Conservation (phyloP, 2,888 invertebrate species). For the Stenodema calcarata region DNA sequence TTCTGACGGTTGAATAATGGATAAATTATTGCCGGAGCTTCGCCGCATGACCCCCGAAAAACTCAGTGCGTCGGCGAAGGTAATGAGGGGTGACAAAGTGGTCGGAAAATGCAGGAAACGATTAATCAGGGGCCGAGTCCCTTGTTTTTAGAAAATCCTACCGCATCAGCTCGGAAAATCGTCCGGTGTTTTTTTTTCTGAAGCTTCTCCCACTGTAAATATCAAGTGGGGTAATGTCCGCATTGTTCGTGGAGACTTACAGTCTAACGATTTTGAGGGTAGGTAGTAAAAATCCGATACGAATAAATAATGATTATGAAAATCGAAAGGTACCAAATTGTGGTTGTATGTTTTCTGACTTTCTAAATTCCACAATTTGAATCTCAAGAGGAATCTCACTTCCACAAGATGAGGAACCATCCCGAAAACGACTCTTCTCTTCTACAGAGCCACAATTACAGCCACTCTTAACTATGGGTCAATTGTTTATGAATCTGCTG, state of each 20-base stretch:
- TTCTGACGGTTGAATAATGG: neutral
- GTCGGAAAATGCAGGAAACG: conserved; percentile 19
- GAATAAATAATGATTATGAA: no score
- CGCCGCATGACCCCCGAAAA: conserved; percentile 1
- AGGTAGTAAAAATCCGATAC: no score
- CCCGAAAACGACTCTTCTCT: no score
- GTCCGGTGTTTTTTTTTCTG: neutral
- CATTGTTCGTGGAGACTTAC: neutral
- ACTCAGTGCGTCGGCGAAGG: neutral
- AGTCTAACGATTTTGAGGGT: no score
- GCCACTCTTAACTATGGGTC: no score
- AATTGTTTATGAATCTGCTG: no score
- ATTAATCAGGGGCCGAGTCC: neutral
- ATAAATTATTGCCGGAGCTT: conserved; percentile 6
- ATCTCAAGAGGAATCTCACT: no score
- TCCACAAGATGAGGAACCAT: no score
- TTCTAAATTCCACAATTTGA: no score
- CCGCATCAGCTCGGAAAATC: neutral
- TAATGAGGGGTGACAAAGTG: conserved; percentile 37
- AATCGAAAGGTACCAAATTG: no score
- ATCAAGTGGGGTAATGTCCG: neutral
- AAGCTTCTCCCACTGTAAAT: neutral
- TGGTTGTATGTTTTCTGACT: no score
- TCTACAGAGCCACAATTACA: no score
- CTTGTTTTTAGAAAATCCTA: neutral